phyloP scores from a whole-genome alignment of 2,888 invertebrate species.

The Balanococcus diminutus region DNA sequence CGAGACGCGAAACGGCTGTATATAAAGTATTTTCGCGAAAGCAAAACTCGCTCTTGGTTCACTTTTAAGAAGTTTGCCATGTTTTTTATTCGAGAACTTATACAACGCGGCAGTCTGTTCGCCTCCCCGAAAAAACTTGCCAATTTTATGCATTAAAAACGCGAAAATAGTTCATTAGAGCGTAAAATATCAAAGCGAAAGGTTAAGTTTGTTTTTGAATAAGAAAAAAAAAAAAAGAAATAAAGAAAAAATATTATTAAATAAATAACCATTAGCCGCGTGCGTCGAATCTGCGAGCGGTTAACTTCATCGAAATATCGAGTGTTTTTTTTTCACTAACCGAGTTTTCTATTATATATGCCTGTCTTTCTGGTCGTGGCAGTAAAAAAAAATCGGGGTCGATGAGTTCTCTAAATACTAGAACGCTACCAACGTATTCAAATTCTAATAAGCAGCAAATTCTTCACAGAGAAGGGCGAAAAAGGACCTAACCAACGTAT shows the following conservation, averaged over 20 bases:
- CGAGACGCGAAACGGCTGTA: background rate
- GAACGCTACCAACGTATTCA: background rate
- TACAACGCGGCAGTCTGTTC: background rate
- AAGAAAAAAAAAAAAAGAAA: background rate
- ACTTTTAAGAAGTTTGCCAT: constrained; percentile 17
- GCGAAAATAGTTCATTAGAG: constrained; percentile 42
- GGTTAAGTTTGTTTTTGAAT: constrained; percentile 27
- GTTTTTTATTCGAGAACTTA: constrained; percentile 14
- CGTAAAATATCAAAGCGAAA: constrained; percentile 23
- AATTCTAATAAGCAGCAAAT: constrained; percentile 8
- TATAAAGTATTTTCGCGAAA: background rate
- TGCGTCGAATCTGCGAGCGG: constrained; percentile 20
- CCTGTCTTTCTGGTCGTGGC: background rate
- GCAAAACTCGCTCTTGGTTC: background rate
- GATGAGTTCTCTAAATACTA: background rate
- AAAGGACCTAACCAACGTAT: background rate
- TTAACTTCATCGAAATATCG: constrained; percentile 23
- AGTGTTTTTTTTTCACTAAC: background rate
- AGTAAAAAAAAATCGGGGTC: background rate
- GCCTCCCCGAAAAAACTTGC: background rate
- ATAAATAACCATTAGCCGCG: constrained; percentile 31
- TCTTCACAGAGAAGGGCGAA: background rate
- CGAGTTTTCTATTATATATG: too few species aligned
- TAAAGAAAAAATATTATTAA: constrained; percentile 22
- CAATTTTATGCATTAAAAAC: constrained; percentile 43